Conservation (phyloP, 2,797 vertebrate genomes). For the Cryptoblepharus egeriae region DNA sequence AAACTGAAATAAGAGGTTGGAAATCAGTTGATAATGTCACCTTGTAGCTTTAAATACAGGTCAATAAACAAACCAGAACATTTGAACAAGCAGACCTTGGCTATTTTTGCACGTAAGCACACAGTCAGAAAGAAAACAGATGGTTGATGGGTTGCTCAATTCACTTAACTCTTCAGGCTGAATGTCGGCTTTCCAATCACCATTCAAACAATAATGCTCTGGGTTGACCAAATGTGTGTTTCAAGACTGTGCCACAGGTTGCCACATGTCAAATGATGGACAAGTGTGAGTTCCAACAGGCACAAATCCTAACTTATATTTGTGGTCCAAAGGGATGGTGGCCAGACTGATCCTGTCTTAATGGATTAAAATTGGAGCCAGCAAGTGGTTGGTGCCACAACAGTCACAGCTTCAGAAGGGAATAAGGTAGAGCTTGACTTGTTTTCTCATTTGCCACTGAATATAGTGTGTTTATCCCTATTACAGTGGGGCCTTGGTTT, state of each 20-base stretch:
- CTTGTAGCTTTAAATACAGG: background rate
- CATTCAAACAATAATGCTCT: background rate
- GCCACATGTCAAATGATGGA: background rate
- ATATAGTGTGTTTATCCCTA: background rate
- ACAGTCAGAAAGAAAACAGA: background rate
- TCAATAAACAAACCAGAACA: background rate
- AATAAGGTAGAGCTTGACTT: too few species aligned
- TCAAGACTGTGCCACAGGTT: background rate
- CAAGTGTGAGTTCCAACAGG: background rate
- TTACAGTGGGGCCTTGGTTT: too few species aligned
- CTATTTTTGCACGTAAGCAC: background rate
- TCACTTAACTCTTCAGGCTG: background rate
- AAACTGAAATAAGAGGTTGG: background rate
- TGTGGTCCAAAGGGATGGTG: background rate
- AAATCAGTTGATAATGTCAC: background rate
- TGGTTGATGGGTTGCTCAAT: background rate
- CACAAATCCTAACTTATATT: background rate
- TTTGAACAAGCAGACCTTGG: background rate
- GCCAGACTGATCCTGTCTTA: background rate
- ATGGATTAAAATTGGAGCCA: background rate
- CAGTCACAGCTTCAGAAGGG: background rate
- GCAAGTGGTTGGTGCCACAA: too few species aligned
- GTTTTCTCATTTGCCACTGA: background rate
- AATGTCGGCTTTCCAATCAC: background rate
- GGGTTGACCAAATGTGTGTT: background rate